Percentiles rank a stretch among this genome's conserved stretches.
Evolutionary conservation across 2,797 vertebrate species (phyloP).

Genomic region (Lepus townsendii): DNA sequence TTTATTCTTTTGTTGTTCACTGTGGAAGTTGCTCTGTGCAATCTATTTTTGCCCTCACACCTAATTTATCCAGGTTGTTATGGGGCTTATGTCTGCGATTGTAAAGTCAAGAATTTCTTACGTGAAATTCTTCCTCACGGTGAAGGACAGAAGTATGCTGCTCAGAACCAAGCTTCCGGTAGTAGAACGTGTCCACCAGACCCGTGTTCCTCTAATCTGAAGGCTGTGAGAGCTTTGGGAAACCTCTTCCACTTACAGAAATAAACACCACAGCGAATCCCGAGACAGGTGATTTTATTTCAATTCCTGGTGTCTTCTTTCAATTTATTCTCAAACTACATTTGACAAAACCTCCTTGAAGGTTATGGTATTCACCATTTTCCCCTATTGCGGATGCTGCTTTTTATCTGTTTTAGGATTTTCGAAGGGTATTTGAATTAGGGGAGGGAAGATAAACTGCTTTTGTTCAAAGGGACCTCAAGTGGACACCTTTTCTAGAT

Average conservation of each 20-base stretch:
- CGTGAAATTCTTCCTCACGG: not conserved
- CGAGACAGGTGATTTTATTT: not conserved
- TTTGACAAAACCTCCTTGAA: not conserved
- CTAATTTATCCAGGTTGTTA: not conserved
- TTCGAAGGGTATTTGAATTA: not conserved
- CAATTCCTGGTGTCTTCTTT: not conserved
- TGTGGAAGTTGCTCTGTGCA: not conserved
- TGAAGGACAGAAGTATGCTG: not conserved
- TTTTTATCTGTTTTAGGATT: not conserved
- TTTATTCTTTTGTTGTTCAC: not conserved
- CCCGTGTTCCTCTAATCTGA: not conserved
- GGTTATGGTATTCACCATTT: not conserved
- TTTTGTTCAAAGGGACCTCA: not conserved
- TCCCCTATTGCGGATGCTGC: rapidly evolving
- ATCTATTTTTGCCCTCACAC: not conserved
- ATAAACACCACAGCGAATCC: not conserved
- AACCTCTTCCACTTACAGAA: conserved; percentile 9
- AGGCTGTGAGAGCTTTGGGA: not conserved
- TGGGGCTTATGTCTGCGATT: not conserved
- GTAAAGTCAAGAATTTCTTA: conserved; percentile 26
- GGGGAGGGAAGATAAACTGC: not conserved
- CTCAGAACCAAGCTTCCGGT: not conserved
- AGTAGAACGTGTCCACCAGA: not conserved
- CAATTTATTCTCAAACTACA: not conserved
- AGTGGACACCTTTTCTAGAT: not conserved